Percentiles rank a stretch among this genome's conserved stretches.
Evolutionary conservation across 2,888 invertebrate species (phyloP).

Genomic region (Chrysotoxum bicinctum): DNA sequence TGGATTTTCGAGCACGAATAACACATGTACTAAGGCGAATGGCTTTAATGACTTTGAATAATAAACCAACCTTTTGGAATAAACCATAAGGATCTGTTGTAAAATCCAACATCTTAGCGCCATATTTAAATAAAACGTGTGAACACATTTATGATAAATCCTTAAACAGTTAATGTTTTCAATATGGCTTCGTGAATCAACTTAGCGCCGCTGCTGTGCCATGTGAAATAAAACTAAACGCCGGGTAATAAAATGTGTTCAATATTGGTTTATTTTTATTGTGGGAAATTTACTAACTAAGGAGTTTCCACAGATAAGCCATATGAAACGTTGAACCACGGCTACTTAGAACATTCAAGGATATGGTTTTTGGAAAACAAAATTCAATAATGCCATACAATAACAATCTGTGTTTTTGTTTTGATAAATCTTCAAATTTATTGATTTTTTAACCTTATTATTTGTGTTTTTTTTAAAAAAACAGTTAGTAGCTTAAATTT

Average conservation of each 20-base stretch:
- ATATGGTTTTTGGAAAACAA: not conserved
- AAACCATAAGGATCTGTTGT: slow-evolving; percentile 4
- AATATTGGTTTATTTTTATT: slow-evolving; percentile 7
- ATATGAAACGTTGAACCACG: not conserved
- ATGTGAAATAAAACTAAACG: not conserved
- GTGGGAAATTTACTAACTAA: not conserved
- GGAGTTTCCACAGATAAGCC: not conserved
- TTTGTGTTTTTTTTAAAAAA: too few relatives aligned
- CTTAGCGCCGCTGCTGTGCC: not conserved
- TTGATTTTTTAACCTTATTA: too few relatives aligned
- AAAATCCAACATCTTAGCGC: slow-evolving; percentile 34
- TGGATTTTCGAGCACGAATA: not conserved
- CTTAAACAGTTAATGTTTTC: slow-evolving; percentile 5
- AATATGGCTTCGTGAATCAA: not conserved
- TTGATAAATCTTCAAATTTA: not conserved
- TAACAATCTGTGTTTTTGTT: not conserved
- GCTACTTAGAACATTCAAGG: not conserved
- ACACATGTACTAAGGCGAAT: not conserved
- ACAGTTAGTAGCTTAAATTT: too few relatives aligned
- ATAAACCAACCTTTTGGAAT: not conserved
- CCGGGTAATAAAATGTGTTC: slow-evolving; percentile 10
- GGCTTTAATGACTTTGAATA: not conserved
- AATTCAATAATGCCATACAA: not conserved
- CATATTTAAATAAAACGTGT: slow-evolving; percentile 14
- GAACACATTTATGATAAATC: not conserved